These are phyloP conservation scores for Thymelicus lineola DNA, from an alignment of 2,888 invertebrate genomes.

Conservation along the genomic window DNA sequence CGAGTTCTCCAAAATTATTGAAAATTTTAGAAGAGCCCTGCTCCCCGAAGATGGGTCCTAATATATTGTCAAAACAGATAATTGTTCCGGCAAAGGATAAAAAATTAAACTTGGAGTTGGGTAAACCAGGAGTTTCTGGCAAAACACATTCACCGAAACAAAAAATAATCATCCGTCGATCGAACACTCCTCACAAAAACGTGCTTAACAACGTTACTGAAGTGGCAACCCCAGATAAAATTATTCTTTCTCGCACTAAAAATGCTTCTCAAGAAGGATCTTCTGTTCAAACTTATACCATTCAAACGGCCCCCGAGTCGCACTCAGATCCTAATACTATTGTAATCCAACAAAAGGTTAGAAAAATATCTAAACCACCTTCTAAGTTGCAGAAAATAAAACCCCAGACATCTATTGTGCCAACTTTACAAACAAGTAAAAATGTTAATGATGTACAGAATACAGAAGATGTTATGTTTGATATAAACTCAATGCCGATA, in stretches of 20 bases:
- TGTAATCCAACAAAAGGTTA: conserved; percentile 72
- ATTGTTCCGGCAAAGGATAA: conserved; percentile 72
- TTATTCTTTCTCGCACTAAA: conserved; percentile 69
- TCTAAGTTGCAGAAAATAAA: conserved; percentile 71
- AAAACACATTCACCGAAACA: conserved; percentile 68
- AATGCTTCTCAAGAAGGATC: conserved; percentile 65
- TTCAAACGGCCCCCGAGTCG: conserved; percentile 67
- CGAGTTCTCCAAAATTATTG: conserved; percentile 82
- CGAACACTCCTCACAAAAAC: conserved; percentile 61
- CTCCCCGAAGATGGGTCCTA: conserved; percentile 61
- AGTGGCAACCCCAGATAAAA: conserved; percentile 69
- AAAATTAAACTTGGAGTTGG: conserved; percentile 77
- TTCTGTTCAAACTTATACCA: conserved; percentile 76
- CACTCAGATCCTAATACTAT: conserved; percentile 68
- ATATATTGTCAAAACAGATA: conserved; percentile 62
- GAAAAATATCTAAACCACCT: conserved; percentile 67
- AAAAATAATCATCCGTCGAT: conserved; percentile 77
- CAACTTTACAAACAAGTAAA: conserved; percentile 60
- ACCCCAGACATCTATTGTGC: conserved; percentile 62
- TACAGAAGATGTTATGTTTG: conserved; percentile 83
- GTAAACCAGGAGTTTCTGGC: conserved; percentile 61
- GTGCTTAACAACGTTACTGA: conserved; percentile 68
- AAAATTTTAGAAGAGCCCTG: conserved; percentile 84
- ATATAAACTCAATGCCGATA: conserved; percentile 92
- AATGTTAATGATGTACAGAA: conserved; percentile 39